Conservation (phyloP, 2,113 vertebrate genomes). For the Platysternon megacephalum region DNA sequence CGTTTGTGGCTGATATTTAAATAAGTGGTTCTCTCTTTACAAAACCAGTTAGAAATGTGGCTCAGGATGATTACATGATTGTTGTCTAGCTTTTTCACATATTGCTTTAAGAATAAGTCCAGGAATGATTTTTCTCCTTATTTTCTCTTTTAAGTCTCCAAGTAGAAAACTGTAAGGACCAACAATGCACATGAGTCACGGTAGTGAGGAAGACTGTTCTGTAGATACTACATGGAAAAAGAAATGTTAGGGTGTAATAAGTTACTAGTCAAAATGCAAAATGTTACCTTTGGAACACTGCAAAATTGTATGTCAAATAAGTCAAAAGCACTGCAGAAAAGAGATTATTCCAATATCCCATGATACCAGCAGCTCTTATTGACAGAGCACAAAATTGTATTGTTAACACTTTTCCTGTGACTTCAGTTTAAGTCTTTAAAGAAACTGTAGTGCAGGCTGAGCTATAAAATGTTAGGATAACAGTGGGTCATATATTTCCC, state of each 20-base stretch:
- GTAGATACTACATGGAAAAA: neutral
- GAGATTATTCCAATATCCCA: neutral
- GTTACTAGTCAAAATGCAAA: neutral
- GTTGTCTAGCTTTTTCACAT: neutral
- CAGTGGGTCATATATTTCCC: constrained; percentile 67
- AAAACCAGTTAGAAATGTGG: neutral
- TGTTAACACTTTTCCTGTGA: too few species aligned
- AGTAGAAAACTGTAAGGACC: neutral
- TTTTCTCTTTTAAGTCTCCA: neutral
- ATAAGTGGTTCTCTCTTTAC: neutral
- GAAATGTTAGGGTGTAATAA: neutral
- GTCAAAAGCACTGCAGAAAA: neutral
- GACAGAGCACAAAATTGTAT: constrained; percentile 42
- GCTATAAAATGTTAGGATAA: constrained; percentile 65
- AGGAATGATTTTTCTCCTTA: neutral
- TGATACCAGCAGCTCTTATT: constrained; percentile 15
- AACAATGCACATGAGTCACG: neutral
- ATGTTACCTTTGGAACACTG: neutral
- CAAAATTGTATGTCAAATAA: neutral
- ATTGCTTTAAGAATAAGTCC: neutral
- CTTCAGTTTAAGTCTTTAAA: constrained; percentile 71
- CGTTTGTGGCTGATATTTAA: neutral
- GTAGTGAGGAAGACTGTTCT: neutral
- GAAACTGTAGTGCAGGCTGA: constrained; percentile 67
- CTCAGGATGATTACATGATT: neutral